Evolutionary conservation across 1,140 invertebrate genomes (phyloP).

Genomic region (Wasmannia auropunctata): DNA sequence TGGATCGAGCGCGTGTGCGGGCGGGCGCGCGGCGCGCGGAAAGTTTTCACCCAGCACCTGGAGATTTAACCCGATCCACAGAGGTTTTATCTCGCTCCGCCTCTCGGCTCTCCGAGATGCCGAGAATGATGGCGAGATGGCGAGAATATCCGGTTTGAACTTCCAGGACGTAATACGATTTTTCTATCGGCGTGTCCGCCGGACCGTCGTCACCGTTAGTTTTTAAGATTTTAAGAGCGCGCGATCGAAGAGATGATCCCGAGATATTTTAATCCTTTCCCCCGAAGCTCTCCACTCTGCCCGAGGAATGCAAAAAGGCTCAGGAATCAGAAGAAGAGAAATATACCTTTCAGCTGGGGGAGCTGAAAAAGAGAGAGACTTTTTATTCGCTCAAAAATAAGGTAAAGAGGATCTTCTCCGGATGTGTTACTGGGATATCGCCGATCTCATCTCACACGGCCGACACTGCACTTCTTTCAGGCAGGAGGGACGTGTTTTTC

Average conservation of each 20-base stretch:
- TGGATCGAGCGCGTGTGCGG: conserved; percentile 12
- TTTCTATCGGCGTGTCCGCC: not conserved
- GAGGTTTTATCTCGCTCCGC: not conserved
- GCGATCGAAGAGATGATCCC: too few species aligned
- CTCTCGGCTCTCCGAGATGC: not conserved
- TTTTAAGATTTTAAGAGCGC: not conserved
- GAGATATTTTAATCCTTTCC: too few species aligned
- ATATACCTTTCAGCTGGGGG: too few species aligned
- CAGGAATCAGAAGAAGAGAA: too few species aligned
- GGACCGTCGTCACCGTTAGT: not conserved
- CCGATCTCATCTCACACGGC: too few species aligned
- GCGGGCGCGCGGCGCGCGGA: not conserved
- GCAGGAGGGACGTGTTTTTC: not conserved
- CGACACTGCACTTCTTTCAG: not conserved
- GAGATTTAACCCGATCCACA: conserved; percentile 28
- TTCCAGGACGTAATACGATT: not conserved
- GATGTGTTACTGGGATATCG: not conserved
- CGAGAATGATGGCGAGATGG: too few species aligned
- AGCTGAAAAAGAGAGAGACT: too few species aligned
- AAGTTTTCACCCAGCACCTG: conserved; percentile 44
- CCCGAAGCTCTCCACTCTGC: too few species aligned
- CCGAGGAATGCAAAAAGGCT: too few species aligned
- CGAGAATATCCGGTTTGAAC: not conserved
- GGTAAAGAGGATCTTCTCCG: too few species aligned
- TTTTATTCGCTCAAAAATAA: too few species aligned